These are phyloP conservation scores for Leptestheria dahalacensis DNA, from an alignment of 1,140 invertebrate genomes.

Conservation along the genomic window DNA sequence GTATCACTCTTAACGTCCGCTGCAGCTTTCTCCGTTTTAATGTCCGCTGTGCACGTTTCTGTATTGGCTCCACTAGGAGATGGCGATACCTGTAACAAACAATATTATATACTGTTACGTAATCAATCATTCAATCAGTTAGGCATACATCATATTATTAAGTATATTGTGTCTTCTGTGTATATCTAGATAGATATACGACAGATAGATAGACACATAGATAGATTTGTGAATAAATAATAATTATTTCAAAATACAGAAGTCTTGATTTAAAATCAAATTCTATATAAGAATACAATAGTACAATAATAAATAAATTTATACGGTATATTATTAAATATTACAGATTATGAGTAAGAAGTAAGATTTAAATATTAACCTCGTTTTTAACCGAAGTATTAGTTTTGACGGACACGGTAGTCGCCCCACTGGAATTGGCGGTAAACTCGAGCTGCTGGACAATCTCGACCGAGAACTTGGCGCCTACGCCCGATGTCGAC, in stretches of 20 bases:
- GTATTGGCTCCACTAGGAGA: background rate
- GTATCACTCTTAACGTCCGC: background rate
- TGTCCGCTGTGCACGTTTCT: background rate
- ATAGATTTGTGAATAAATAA: no score
- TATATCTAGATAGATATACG: no score
- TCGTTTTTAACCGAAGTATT: slow-evolving; percentile 67
- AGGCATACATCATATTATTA: no score
- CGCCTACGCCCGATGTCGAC: slow-evolving; percentile 22
- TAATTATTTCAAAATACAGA: background rate
- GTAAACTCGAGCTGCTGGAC: slow-evolving; percentile 74
- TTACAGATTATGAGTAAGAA: background rate
- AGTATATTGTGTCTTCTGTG: no score
- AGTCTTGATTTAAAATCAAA: background rate
- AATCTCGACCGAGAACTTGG: slow-evolving; percentile 74
- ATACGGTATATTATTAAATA: no score
- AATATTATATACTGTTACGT: background rate
- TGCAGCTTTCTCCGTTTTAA: slow-evolving; percentile 6
- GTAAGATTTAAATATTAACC: slow-evolving; percentile 19
- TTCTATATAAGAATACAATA: no score
- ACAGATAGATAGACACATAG: no score
- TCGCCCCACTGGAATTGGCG: slow-evolving; percentile 58
- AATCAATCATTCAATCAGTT: no score
- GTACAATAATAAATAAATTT: no score
- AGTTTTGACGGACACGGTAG: slow-evolving; percentile 81
- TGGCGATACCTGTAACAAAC: slow-evolving; percentile 1